A percentile compares a stretch with the other conserved stretches of the same genome.
Evolutionary conservation across 2,888 invertebrate genomes (phyloP).

Genomic region (Macrophya annulata): DNA sequence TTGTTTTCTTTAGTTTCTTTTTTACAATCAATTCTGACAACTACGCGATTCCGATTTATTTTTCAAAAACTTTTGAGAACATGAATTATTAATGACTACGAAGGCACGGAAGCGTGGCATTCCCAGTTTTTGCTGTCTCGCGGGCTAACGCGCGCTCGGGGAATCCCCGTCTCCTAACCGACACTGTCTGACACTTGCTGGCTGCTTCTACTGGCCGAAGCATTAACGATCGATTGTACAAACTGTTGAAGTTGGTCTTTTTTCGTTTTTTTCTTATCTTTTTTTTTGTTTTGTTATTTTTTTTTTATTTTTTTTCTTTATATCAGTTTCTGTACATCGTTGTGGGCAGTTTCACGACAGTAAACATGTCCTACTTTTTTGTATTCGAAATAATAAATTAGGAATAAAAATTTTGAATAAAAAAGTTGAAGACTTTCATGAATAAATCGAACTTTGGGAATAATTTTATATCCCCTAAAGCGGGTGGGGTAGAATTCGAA

Average conservation of each 20-base stretch:
- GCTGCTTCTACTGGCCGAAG: slow-evolving; percentile 32
- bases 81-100: slow-evolving; percentile 41
- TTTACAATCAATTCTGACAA: slow-evolving; percentile 11
- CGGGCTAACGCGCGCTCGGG: slow-evolving; percentile 34
- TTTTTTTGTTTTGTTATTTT: not conserved
- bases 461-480: not conserved
- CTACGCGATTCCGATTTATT: not conserved
- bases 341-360: not conserved
- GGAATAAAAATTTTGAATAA: not conserved
- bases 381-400: not conserved
- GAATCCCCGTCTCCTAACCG: slow-evolving; percentile 22
- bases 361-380: not conserved
- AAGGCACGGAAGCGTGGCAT: not conserved
- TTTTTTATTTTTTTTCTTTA: not conserved
- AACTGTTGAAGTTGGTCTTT: not conserved
- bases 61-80: slow-evolving; percentile 18
- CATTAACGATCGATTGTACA: slow-evolving; percentile 19
- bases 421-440: not conserved
- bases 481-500: not conserved
- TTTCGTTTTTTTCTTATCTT: not conserved
- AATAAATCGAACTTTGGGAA: not conserved
- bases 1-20: not conserved
- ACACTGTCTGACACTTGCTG: slow-evolving; percentile 33
- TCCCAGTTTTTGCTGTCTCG: slow-evolving; percentile 26
- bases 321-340: not conserved